Evolutionary conservation across 2,797 vertebrate genomes (phyloP), one percentile per base, ranked within the genome.

Genomic region (Chaunax sp.): DNA sequence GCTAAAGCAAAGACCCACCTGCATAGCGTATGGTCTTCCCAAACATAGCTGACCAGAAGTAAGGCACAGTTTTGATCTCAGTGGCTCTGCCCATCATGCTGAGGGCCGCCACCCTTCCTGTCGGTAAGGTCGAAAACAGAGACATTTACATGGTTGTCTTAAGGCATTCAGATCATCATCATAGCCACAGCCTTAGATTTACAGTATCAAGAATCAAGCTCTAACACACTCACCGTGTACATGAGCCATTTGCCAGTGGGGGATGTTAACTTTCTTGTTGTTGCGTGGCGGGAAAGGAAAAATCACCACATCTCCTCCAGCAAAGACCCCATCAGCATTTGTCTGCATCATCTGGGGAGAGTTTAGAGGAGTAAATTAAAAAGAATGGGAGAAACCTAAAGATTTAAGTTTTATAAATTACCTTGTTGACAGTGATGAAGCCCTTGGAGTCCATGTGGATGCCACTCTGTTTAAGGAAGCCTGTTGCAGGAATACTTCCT

Each of bases 191-290:
- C 46, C 13, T 8, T 5, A 9, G 25, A 37, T 25, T 5, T 46
- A 55, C 25, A 45, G 28, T 40, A 49, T 16, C n/a, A 13, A 40
- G 35, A 7, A 50, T 19, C 2, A 13, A 66, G 37, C 25, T 35
- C 11, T 23, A 16, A 40, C 59, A 58, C 69, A 66, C 96, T 85
- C 87, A 99, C 98, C 98, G 1, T 99, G 97, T 44, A 95, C 95
- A 15, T 99, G 97, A 47, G 97, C 97, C 96, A 99, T 99, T 90
- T 99, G 98, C 98, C 98, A 99, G 89, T 99, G 97, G 54, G 97
- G 96, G 64, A 98, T 94, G 50, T 99, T 99, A 89, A 97, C 96
- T 89, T 97, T 99, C 92, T 98, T 97, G 72, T 96, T 98, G 83
- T 96, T 95, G 63, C 98, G 96, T 61, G 94, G 89, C 2, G 92